phyloP scores from a whole-genome alignment of 1,140 invertebrate genomes.

The Cataglyphis hispanica region DNA sequence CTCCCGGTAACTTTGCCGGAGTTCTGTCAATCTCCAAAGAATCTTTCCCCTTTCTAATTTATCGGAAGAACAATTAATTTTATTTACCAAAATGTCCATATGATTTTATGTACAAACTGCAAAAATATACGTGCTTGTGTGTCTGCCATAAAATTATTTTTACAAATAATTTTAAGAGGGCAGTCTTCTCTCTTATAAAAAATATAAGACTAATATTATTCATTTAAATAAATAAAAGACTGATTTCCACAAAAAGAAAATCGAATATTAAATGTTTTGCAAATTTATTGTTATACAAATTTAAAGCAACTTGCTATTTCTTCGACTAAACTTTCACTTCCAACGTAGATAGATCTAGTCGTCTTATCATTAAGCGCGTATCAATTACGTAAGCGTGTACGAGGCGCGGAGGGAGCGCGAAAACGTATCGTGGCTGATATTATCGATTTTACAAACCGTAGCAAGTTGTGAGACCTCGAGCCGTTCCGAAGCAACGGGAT shows the following conservation, averaged over 20 bases:
- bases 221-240: not conserved
- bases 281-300: not conserved
- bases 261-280: not conserved
- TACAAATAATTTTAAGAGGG: too few species aligned
- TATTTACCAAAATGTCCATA: not conserved
- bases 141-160: too few species aligned
- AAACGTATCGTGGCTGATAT: conserved; percentile 45
- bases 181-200: too few species aligned
- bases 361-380: not conserved
- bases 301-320: not conserved
- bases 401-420: not conserved
- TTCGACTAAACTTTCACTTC: not conserved
- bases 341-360: conserved; percentile 3
- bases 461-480: conserved; percentile 13
- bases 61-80: not conserved
- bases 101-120: not conserved
- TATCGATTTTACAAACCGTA: conserved; percentile 53
- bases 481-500: conserved; percentile 31
- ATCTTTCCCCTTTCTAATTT: not conserved
- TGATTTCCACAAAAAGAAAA: not conserved
- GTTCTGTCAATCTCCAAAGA: not conserved
- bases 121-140: not conserved
- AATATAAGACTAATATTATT: too few species aligned
- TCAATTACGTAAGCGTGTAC: not conserved
- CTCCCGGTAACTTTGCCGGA: not conserved